Percentiles rank a stretch among this genome's conserved stretches.
These are phyloP conservation scores for Phalacrocorax aristotelis DNA, from an alignment of 2,113 vertebrate genomes.

Conservation along the genomic window DNA sequence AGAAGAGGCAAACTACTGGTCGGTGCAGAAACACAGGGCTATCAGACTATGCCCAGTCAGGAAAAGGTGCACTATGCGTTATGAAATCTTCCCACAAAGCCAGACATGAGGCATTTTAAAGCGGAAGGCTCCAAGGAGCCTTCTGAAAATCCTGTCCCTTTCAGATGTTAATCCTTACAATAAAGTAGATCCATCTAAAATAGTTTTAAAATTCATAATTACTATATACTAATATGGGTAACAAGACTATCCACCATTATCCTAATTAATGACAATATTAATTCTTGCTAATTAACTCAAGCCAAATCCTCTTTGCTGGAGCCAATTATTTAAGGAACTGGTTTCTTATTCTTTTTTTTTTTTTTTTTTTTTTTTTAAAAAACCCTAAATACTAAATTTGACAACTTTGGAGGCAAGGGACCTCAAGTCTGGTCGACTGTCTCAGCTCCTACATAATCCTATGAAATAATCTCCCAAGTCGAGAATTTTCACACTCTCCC, in stretches of 20 bases:
- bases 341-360: not conserved
- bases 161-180: not conserved
- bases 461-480: not conserved
- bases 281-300: conserved; percentile 11
- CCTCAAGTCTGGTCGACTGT: not conserved
- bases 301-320: conserved; percentile 1
- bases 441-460: not conserved
- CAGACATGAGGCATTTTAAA: not conserved
- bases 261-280: conserved; percentile 10
- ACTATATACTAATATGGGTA: not conserved
- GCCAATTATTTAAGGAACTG: not conserved
- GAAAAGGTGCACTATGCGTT: not conserved
- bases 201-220: not conserved
- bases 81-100: not conserved
- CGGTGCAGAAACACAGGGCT: rapidly evolving
- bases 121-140: not conserved
- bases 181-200: not conserved
- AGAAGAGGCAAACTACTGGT: not conserved
- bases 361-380: not conserved
- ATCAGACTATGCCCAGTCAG: not conserved
- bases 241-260: conserved; percentile 1
- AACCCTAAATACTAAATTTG: not conserved
- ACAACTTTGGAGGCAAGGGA: not conserved
- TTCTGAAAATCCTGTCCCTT: not conserved
- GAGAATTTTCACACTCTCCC: conserved; percentile 52